A percentile compares a stretch with the other conserved stretches of the same genome.
Evolutionary conservation across 2,797 vertebrate species (phyloP).

Genomic region (Dicrostonyx torquatus): DNA sequence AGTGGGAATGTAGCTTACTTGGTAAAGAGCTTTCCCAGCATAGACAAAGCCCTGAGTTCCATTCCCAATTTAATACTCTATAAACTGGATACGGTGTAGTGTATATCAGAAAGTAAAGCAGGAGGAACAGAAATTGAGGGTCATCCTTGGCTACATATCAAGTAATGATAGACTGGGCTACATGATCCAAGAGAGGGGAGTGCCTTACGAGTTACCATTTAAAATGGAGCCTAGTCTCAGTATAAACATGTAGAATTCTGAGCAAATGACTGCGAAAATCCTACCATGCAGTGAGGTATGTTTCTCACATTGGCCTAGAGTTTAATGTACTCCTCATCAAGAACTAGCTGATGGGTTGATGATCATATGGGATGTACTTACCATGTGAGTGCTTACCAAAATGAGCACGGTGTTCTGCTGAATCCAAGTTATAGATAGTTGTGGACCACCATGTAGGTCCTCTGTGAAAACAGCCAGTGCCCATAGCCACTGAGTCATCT

Average conservation of each 20-base stretch:
- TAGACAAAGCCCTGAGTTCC: not conserved
- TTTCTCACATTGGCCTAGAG: not conserved
- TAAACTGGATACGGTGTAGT: not conserved
- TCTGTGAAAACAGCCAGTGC: not conserved
- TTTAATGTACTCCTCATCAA: not conserved
- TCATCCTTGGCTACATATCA: not conserved
- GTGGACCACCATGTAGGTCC: too few species aligned
- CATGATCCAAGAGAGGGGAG: not conserved
- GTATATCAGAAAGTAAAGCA: not conserved
- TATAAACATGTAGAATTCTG: not conserved
- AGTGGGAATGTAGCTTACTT: not conserved
- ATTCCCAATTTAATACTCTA: not conserved
- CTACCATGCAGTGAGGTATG: not conserved
- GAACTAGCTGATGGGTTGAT: not conserved
- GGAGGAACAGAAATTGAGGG: not conserved
- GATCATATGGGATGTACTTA: not conserved
- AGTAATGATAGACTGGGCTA: not conserved
- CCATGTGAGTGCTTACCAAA: not conserved
- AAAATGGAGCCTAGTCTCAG: not conserved
- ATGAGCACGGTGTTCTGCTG: not conserved
- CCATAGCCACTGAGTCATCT: not conserved
- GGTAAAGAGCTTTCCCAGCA: not conserved
- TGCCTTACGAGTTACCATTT: not conserved
- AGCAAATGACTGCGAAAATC: not conserved
- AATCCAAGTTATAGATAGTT: not conserved